A percentile compares a stretch with the other conserved stretches of the same genome.
Evolutionary conservation across 2,797 vertebrate species (phyloP).

Genomic region (Merluccius polli): DNA sequence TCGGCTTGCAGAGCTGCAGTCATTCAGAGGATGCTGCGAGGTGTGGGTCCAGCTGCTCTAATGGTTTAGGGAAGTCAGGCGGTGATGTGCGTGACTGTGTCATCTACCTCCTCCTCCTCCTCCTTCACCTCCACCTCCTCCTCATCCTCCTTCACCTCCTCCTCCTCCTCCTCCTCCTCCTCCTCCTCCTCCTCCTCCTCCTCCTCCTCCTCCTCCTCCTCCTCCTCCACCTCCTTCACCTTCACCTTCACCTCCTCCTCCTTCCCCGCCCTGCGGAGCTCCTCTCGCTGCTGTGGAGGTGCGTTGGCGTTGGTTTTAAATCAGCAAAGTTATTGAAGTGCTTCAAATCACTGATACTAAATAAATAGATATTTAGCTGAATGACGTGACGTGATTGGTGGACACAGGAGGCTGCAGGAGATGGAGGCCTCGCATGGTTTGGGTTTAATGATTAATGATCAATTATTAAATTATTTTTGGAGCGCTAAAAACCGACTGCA

Average conservation of each 20-base stretch:
- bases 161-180: too few species aligned
- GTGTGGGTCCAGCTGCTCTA: constrained; percentile 4
- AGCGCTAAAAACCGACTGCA: too few species aligned
- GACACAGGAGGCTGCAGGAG: too few species aligned
- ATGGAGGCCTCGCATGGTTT: too few species aligned
- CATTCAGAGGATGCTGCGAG: too few species aligned
- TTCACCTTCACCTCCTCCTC: too few species aligned
- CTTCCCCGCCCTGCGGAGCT: constrained; percentile 29
- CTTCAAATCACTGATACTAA: constrained; percentile 26
- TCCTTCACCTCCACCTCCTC: neutral
- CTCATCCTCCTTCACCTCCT: too few species aligned
- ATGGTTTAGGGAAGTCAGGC: constrained; percentile 5
- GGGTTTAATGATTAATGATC: too few species aligned
- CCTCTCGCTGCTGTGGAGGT: neutral
- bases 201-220: neutral
- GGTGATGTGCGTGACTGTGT: constrained; percentile 37
- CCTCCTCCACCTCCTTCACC: neutral
- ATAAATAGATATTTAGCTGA: constrained; percentile 22
- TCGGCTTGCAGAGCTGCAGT: too few species aligned
- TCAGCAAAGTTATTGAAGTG: neutral
- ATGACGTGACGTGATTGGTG: constrained; percentile 5
- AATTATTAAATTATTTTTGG: too few species aligned
- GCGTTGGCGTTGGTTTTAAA: too few species aligned
- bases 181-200: too few species aligned
- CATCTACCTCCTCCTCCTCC: constrained; percentile 12